Conservation (phyloP, 2,888 invertebrate genomes). For the Mechanitis messenoides region DNA sequence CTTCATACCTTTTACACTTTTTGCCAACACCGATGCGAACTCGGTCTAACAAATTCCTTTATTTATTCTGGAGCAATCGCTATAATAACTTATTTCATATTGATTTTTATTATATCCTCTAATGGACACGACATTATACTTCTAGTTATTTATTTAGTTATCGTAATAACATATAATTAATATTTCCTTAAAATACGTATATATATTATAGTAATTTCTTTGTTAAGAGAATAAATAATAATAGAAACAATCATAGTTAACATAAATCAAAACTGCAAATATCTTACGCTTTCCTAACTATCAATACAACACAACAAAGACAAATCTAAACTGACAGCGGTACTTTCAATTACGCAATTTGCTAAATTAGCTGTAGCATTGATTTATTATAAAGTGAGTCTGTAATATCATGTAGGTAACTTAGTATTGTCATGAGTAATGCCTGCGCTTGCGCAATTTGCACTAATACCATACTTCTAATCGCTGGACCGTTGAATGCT, state of each 20-base stretch:
- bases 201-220: too few species aligned
- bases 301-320: slow-evolving; percentile 5
- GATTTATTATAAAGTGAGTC: slow-evolving; percentile 11
- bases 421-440: slow-evolving; percentile 23
- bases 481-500: slow-evolving; percentile 24
- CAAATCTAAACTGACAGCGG: slow-evolving; percentile 5
- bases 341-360: slow-evolving; percentile 14
- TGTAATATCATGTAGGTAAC: slow-evolving; percentile 13
- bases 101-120: slow-evolving; percentile 11
- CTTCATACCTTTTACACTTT: slow-evolving; percentile 71
- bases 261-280: neutral
- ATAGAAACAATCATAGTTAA: neutral
- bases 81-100: slow-evolving; percentile 11
- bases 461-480: slow-evolving; percentile 32
- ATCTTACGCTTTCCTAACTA: slow-evolving; percentile 1
- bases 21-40: slow-evolving; percentile 39
- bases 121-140: too few species aligned
- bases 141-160: too few species aligned
- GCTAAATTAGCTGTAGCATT: slow-evolving; percentile 10
- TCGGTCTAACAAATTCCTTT: slow-evolving; percentile 31
- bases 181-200: too few species aligned
- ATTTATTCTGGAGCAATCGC: slow-evolving; percentile 5
- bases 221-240: too few species aligned
- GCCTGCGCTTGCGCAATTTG: slow-evolving; percentile 30
- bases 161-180: too few species aligned